A percentile compares a stretch with the other conserved stretches of the same genome.
Conservation (phyloP, 2,888 invertebrate species). For the Platycnemis pennipes region DNA sequence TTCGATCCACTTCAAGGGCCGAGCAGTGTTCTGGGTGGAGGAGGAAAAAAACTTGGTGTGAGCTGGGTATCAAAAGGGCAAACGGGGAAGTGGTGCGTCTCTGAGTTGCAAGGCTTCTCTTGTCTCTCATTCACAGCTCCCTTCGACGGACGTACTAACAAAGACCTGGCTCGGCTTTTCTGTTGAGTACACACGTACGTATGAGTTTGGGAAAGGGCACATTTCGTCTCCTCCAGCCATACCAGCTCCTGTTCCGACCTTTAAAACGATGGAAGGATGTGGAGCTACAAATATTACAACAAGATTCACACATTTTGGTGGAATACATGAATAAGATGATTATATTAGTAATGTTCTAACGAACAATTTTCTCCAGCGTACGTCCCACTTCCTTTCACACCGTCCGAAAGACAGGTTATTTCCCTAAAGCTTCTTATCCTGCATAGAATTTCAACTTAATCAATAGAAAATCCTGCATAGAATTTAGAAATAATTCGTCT, state of each 20-base stretch:
- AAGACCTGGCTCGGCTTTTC: neutral
- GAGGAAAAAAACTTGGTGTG: neutral
- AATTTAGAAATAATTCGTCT: too few species aligned
- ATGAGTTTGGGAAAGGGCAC: too few species aligned
- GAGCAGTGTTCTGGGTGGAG: neutral
- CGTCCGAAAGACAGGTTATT: too few species aligned
- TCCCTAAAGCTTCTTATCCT: too few species aligned
- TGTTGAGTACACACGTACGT: neutral
- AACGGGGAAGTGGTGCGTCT: neutral
- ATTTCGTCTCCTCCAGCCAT: neutral
- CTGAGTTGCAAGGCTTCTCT: neutral
- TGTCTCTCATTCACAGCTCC: neutral
- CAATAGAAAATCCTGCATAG: too few species aligned
- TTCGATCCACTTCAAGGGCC: neutral
- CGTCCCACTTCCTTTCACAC: too few species aligned
- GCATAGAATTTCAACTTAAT: too few species aligned
- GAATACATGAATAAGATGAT: too few species aligned
- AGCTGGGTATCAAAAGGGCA: slow-evolving; percentile 24
- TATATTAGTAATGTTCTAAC: too few species aligned
- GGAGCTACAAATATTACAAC: too few species aligned
- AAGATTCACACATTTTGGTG: too few species aligned
- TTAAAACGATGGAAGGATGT: neutral
- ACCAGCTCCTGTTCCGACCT: neutral
- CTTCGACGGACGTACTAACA: neutral
- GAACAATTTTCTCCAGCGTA: too few species aligned